These are phyloP conservation scores for Plecturocebus donacophilus DNA, from an alignment of 2,113 vertebrate species.

Conservation along the genomic window DNA sequence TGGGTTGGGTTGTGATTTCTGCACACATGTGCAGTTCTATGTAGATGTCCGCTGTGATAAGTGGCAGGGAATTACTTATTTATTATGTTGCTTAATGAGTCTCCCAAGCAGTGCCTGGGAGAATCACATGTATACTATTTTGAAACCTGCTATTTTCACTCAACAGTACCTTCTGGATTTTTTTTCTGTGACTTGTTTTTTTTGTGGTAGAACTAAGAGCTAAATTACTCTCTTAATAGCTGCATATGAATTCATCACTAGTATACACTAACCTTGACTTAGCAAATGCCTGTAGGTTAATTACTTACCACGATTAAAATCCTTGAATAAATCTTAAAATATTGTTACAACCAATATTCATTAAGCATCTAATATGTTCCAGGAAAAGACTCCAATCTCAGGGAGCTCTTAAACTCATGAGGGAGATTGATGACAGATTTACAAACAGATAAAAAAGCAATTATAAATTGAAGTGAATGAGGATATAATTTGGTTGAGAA, in stretches of 20 bases:
- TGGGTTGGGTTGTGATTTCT: fast-evolving
- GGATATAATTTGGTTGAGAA: neutral
- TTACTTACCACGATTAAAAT: neutral
- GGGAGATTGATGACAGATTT: neutral
- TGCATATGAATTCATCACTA: neutral
- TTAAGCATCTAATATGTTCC: neutral
- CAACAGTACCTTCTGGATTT: neutral
- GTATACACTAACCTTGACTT: neutral
- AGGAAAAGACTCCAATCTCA: neutral
- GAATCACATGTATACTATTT: neutral
- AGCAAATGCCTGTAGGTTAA: neutral
- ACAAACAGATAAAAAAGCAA: neutral
- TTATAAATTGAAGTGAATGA: neutral
- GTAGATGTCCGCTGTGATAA: fast-evolving
- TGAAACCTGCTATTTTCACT: neutral
- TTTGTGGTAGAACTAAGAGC: neutral
- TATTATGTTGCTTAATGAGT: too few relatives aligned
- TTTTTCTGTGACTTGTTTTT: neutral
- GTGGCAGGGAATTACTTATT: neutral
- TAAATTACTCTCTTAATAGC: neutral
- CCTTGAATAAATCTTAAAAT: neutral
- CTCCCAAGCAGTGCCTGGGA: neutral
- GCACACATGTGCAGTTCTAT: fast-evolving
- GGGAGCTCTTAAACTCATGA: neutral
- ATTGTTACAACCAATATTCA: neutral